Evolutionary conservation across 23 tunicate genomes (phyloP), one percentile per base, ranked within the genome.

Genomic region (Trididemnum nubilum): DNA sequence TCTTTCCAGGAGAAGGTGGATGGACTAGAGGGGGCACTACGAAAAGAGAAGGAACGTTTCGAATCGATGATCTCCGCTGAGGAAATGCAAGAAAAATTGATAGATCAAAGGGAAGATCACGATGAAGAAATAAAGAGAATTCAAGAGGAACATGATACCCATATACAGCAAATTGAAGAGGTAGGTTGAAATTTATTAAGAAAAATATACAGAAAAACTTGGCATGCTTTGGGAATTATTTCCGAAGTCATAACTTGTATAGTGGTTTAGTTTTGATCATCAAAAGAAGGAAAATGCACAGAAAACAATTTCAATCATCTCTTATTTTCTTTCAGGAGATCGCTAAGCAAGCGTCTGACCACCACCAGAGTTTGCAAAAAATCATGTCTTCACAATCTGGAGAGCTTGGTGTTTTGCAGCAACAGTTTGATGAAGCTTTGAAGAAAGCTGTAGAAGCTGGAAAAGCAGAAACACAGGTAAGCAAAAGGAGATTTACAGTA

Each of bases 111-210:
- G 34, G 90, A 86, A 24, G 82, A 86, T 33, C 85, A 82, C 35
- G 85, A 82, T 0, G 80, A 80, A 3, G 66, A 86, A 50, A 36
- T 86, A 38, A 58, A 82, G 52, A 76, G 60, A 36, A 1, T 92
- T 1, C 81, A 82, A 72, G 87, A 92, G 34, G 91, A 92, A 29
- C 92, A 92, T 78, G 97, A 92, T 12, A 34, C 60, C 0, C 97
- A 85, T 15, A 76, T 91, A 26, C 70, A 81, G 35, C 87, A 83
- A 64, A 92, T 92, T 49, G 91, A 92, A 60, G 81, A 92, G 91
- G 97, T 86, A 7, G 26, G 52, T 28, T 4, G 57, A n/a, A n/a
- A n/a, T n/a, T n/a, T n/a, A n/a, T n/a, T n/a, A n/a, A n/a, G n/a
- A n/a, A n/a, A n/a, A n/a, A n/a, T n/a, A n/a, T n/a, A n/a, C n/a